Conservation (phyloP, 2,797 vertebrate genomes). For the Amblyopsis hoosieri region DNA sequence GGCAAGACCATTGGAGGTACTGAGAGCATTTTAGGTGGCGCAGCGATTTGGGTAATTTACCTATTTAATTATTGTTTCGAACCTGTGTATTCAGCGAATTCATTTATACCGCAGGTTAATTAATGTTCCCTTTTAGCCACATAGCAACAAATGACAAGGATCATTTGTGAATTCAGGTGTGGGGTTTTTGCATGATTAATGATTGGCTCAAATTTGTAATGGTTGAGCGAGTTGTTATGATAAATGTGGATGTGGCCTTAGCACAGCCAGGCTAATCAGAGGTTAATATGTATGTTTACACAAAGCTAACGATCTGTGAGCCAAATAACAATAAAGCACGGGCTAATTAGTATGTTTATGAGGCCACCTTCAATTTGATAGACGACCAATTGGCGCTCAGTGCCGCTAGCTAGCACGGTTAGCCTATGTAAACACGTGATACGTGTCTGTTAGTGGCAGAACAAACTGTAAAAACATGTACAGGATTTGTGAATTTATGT, state of each 20-base stretch:
- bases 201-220: constrained; percentile 27
- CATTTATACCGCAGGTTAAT: not conserved
- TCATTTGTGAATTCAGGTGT: constrained; percentile 18
- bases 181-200: constrained; percentile 50
- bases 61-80: not conserved
- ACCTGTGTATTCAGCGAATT: not conserved
- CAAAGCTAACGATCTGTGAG: constrained; percentile 69
- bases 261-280: constrained; percentile 65
- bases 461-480: constrained; percentile 81
- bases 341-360: constrained; percentile 77
- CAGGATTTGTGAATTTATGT: constrained; percentile 76
- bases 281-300: constrained; percentile 76
- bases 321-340: constrained; percentile 73
- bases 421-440: constrained; percentile 72
- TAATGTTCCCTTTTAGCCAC: not conserved
- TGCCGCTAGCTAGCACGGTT: constrained; percentile 55
- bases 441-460: constrained; percentile 72
- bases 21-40: not conserved
- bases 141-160: constrained; percentile 21
- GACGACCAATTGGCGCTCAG: constrained; percentile 52
- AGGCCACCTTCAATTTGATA: constrained; percentile 68
- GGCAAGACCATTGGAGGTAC: not conserved
- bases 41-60: not conserved
- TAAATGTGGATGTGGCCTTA: constrained; percentile 54
- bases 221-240: constrained; percentile 49